A percentile compares a stretch with the other conserved stretches of the same genome.
These are phyloP conservation scores for Agriopis aurantiaria DNA, from an alignment of 2,888 invertebrate genomes.

Conservation along the genomic window DNA sequence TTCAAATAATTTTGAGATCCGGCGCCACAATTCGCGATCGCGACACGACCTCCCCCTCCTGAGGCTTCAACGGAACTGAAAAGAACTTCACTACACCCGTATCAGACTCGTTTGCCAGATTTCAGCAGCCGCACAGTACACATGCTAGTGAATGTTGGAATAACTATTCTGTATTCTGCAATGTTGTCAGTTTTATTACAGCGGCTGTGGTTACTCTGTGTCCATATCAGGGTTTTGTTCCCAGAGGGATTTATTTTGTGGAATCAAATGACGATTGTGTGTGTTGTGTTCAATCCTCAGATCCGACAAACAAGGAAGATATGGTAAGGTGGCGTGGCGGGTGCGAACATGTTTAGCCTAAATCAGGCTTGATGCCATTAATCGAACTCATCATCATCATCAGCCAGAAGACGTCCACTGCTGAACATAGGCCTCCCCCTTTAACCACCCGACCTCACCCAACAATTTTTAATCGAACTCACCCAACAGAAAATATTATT, in stretches of 20 bases:
- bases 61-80: slow-evolving; percentile 50
- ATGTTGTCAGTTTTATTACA: neutral
- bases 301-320: too few species aligned
- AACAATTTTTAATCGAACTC: too few species aligned
- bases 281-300: neutral
- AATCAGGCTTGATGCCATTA: too few species aligned
- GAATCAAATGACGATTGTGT: slow-evolving; percentile 14
- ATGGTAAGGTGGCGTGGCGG: too few species aligned
- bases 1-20: slow-evolving; percentile 33
- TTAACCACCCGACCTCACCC: too few species aligned
- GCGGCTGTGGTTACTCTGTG: slow-evolving; percentile 20
- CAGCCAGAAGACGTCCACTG: too few species aligned
- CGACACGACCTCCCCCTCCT: slow-evolving; percentile 39
- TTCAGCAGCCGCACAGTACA: slow-evolving; percentile 37
- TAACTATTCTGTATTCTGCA: slow-evolving; percentile 18
- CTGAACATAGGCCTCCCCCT: too few species aligned
- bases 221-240: slow-evolving; percentile 3
- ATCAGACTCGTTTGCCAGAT: slow-evolving; percentile 41
- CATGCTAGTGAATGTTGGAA: slow-evolving; percentile 20
- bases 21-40: slow-evolving; percentile 32
- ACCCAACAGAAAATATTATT: too few species aligned
- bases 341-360: too few species aligned
- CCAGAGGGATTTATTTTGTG: slow-evolving; percentile 14
- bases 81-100: slow-evolving; percentile 40
- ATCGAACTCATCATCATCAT: too few species aligned